Base-by-base conservation (phyloP, 2,888 invertebrate genomes). In the Ectobius pallidus region DNA sequence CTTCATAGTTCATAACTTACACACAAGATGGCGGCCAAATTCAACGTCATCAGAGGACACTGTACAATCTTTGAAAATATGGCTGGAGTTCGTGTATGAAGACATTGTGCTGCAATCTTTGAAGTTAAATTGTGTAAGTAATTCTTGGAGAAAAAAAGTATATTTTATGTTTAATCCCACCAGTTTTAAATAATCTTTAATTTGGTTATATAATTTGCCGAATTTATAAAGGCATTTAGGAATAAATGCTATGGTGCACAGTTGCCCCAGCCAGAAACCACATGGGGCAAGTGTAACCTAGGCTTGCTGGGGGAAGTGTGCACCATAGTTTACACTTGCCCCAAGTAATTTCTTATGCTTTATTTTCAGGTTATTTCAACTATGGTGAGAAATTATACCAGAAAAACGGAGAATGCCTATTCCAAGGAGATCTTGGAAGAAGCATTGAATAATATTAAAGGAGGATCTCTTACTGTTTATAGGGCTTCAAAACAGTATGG, bases 401-500 rank as follows among this genome's bases (percentile, higher is more conserved):
- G 67, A 27, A 67, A 67, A 67, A 67, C 14, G 34, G 67, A 27
- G 25, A 42, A n/a, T 1, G 14, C 20, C 2, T 67, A 67, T 44
- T 46, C 25, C 9, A 20, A 30, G 11, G 67, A 67, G 46, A 67
- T 44, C 25, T 25, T 67, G 27, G 2, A 22, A 1, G 22, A 76
- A 9, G 79, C 74, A 75, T 49, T 76, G 61, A 73, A 74, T 71
- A 68, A 73, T 42, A n/a, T n/a, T n/a, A n/a, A 73, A 73, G 61
- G 70, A 69, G 74, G 71, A 71, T 44, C 46, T 25, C 52, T 75
- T 34, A n/a, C 70, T 62, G 73, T 71, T n/a, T 74, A 67, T 65
- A 71, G 70, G 22, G 76, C 75, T 16, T 42, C 46, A 55, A 72
- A 74, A 73, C 34, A 73, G 25, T 77, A 73, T 69, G 73, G 52